These are phyloP conservation scores for Lichenostomus cassidix DNA, from an alignment of 2,113 vertebrate species.

Conservation along the genomic window DNA sequence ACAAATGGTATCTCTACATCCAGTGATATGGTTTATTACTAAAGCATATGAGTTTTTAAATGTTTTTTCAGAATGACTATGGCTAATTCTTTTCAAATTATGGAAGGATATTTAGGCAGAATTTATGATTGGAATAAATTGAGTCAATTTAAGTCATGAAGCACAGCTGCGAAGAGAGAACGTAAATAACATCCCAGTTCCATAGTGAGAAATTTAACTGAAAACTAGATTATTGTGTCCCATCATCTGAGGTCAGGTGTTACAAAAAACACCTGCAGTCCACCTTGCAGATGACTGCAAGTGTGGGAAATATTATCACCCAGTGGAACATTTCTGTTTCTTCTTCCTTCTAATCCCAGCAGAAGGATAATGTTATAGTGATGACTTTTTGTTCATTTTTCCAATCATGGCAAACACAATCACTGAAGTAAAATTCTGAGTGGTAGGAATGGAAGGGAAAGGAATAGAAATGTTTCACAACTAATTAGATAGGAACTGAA, in stretches of 20 bases:
- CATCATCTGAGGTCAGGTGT: neutral
- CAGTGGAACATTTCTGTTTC: neutral
- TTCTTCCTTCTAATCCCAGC: neutral
- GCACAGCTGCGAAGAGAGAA: neutral
- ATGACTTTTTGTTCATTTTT: neutral
- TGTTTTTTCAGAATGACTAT: neutral
- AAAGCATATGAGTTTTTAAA: accelerated
- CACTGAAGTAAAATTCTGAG: neutral
- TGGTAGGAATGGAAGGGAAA: neutral
- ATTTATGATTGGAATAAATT: neutral
- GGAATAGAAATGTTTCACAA: neutral
- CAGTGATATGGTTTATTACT: neutral
- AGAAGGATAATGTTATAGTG: neutral
- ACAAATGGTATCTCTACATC: neutral
- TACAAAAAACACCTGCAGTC: accelerated
- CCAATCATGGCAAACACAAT: neutral
- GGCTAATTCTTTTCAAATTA: neutral
- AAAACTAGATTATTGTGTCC: neutral
- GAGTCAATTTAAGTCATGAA: neutral
- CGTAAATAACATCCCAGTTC: neutral
- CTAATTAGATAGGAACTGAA: neutral
- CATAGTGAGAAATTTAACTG: neutral
- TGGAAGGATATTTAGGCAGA: neutral
- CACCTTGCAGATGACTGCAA: neutral
- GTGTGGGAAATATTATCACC: neutral